Percentiles rank a stretch among this genome's conserved stretches.
phyloP scores from a whole-genome alignment of 2,113 vertebrate genomes.

The Myrmecobius fasciatus region DNA sequence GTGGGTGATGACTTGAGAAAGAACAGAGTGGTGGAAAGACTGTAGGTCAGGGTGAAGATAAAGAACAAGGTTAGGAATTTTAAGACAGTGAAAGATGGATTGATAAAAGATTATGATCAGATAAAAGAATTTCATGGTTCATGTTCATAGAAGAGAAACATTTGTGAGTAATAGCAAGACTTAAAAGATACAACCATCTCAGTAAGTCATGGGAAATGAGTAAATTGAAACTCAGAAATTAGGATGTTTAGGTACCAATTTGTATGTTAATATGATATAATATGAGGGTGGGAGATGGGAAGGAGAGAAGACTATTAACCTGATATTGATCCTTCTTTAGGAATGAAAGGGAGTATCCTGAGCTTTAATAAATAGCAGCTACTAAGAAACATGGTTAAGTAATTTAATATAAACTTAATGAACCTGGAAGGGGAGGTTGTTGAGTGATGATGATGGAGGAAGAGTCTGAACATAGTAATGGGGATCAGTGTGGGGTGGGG shows the following conservation, averaged over 20 bases:
- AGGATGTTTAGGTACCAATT: not conserved
- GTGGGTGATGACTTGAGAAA: not conserved
- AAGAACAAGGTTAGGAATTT: not conserved
- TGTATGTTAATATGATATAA: not conserved
- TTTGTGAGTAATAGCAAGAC: not conserved
- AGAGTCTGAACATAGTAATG: not conserved
- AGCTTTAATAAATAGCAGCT: not conserved
- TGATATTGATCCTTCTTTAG: not conserved
- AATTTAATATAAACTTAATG: not conserved
- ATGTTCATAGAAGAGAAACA: not conserved
- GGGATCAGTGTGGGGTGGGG: no score
- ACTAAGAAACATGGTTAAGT: not conserved
- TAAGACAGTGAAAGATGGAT: not conserved
- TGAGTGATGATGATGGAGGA: not conserved
- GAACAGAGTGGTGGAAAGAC: not conserved
- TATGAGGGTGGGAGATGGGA: not conserved
- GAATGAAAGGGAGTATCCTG: not conserved
- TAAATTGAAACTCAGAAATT: not conserved
- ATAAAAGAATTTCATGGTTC: not conserved
- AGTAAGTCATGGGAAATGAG: not conserved
- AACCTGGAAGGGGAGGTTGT: not conserved
- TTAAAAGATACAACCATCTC: not conserved
- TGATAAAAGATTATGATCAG: not conserved
- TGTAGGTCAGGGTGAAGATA: not conserved
- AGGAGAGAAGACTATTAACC: not conserved